Evolutionary conservation across 2,113 vertebrate genomes (phyloP), one percentile per base, ranked within the genome.

Genomic region (Abramis brama): DNA sequence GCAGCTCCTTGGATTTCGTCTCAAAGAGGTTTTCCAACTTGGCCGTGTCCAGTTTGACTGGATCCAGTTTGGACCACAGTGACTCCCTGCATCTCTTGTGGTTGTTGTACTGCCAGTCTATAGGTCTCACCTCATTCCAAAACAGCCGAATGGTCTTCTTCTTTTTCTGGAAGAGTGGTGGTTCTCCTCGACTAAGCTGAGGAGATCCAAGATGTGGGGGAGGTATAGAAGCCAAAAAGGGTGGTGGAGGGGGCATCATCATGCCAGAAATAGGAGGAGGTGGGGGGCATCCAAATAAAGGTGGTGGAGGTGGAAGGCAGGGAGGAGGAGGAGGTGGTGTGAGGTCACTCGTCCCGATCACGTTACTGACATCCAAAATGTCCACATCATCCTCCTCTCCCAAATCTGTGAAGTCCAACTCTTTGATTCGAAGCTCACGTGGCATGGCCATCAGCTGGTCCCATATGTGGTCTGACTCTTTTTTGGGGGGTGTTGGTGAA

Each of bases 71-170:
- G 79, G 96, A 96, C 98, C 98, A 99, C 87, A 99, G 95, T 87
- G 97, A 98, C 91, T 98, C 97, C 94, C 94, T 96, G 92, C 95
- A 97, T 90, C 93, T 94, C 87, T 96, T 96, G 89, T 97, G 97
- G 88, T 94, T 97, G 91, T 95, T 96, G 86, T 95, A 95, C 43
- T 97, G 97, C 97, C 97, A 98, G 90, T 99, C 96, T 91, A 96
- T 93, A 2, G 96, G 97, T 90, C 97, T 95, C 85, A 99, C 97
- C 92, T 99, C 98, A 1, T 97, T 99, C 98, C 98, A 99, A 93
- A 99, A 99, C 15, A 99, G 96, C 86, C 98, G 95, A 84, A 99
- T 98, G 71, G 98, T 99, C 95, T 99, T 99, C 95, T 98, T 99
- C 93, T 98, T 99, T 94, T 99, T 99, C 71, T 97, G 95, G 92